Percentiles rank a stretch among this genome's conserved stretches.
Conservation (phyloP, 2,797 vertebrate species). For the Enteromius paludinosus region DNA sequence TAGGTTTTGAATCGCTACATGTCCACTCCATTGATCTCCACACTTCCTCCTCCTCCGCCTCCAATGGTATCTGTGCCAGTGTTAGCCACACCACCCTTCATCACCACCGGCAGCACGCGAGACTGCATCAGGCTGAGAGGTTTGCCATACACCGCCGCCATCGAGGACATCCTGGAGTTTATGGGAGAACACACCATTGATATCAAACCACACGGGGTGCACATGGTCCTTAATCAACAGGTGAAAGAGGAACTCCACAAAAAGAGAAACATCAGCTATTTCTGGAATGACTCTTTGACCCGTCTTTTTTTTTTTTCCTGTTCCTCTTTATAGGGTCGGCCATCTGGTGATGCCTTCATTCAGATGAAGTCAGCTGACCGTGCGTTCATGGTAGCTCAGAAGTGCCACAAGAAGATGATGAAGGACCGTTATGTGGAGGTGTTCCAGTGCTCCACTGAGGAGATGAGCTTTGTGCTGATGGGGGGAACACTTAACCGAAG, state of each 20-base stretch:
- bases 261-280: neutral
- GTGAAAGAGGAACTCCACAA: conserved; percentile 65
- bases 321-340: conserved; percentile 82
- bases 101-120: conserved; percentile 81
- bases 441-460: conserved; percentile 96
- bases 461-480: conserved; percentile 99
- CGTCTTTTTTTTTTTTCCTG: neutral
- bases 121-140: conserved; percentile 93
- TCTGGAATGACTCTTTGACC: neutral
- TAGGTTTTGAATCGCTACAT: conserved; percentile 94
- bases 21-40: conserved; percentile 91
- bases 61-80: conserved; percentile 84
- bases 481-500: conserved; percentile 96
- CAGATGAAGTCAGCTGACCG: conserved; percentile 95
- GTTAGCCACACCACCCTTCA: conserved; percentile 84
- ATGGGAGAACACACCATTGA: conserved; percentile 92
- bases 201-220: conserved; percentile 95
- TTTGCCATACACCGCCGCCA: conserved; percentile 92
- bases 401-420: conserved; percentile 98
- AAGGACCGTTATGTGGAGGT: conserved; percentile 98
- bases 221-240: conserved; percentile 99
- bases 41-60: conserved; percentile 86
- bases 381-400: conserved; percentile 91
- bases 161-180: conserved; percentile 95
- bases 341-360: conserved; percentile 95